Evolutionary conservation across 2,113 vertebrate genomes (phyloP).

Genomic region (Hydropotes inermis): DNA sequence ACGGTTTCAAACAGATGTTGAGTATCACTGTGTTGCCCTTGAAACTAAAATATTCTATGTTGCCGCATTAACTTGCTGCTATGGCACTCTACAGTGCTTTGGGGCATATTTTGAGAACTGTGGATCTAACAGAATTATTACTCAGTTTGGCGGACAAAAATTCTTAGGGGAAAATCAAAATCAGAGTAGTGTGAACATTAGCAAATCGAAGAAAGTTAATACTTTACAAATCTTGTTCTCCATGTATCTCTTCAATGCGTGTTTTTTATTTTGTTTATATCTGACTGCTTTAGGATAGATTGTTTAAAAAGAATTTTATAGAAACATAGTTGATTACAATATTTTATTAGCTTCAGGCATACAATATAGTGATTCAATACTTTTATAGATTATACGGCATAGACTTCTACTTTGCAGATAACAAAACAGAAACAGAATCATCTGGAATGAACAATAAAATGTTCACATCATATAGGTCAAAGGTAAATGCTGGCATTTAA

Average conservation of each 20-base stretch:
- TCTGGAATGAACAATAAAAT: conserved; percentile 23
- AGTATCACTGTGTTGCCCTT: not conserved
- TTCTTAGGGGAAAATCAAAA: not conserved
- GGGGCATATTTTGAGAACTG: not conserved
- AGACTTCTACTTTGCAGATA: conserved; percentile 20
- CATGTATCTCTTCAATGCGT: not conserved
- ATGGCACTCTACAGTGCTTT: not conserved
- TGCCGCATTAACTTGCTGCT: not conserved
- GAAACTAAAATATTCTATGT: not conserved
- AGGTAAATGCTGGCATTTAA: not conserved
- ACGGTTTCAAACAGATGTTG: not conserved
- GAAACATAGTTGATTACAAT: not conserved
- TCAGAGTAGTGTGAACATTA: not conserved
- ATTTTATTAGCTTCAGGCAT: not conserved
- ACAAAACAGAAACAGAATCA: not conserved
- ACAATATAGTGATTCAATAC: not conserved
- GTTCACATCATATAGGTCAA: not conserved
- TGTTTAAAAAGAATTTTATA: not conserved
- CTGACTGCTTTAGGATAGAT: not conserved
- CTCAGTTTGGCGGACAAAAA: not conserved
- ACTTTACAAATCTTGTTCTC: not conserved
- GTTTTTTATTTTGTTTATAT: not conserved
- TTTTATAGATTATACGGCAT: not conserved
- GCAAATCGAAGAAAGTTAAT: not conserved
- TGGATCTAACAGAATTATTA: not conserved